Evolutionary conservation across 2,888 invertebrate genomes (phyloP), one percentile per base, ranked within the genome.

Genomic region (Pammene aurita): DNA sequence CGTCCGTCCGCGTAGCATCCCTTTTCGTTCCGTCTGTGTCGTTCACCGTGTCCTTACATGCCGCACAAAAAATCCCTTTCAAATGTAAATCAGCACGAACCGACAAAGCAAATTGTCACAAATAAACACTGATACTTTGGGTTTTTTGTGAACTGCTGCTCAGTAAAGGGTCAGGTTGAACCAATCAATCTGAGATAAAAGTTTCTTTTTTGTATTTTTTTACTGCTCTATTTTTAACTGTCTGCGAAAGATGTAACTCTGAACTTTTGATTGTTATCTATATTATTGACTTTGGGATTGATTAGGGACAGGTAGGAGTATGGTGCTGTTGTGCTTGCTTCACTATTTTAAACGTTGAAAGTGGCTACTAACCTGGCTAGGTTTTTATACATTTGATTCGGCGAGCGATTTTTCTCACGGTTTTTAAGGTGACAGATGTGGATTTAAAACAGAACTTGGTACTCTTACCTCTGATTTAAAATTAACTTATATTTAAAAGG

Each of bases 61-160:
- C 79, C 84, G 78, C 77, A 85, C 84, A 88, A 90, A 89, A 89
- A 88, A 83, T 76, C 81, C 84, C 81, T 89, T 92, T 92, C 87
- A 91, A 92, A 92, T 92, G 92, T 90, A 91, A 92, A 92, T 92
- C 87, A 83, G 84, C 82, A 86, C 81, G 83, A 87, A 89, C 92
- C 92, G 92, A 92, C 92, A 92, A 92, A 92, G 92, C 91, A 92
- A 92, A 92, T 92, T 92, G 92, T 92, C 92, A 92, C 92, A 92
- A 92, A 92, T 92, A 92, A 92, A 92, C 92, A 92, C 85, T 84
- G 90, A 89, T 91, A 87, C 89, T 88, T 87, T 84, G 77, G 81
- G 82, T 86, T 90, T 90, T 90, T 88, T 90, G 82, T 86, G 83
- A 87, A 88, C 74, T 80, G 80, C 85, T 84, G 84, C 86, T 84